These are phyloP conservation scores for Plecturocebus donacophilus DNA, from an alignment of 2,113 vertebrate species.

Conservation along the genomic window DNA sequence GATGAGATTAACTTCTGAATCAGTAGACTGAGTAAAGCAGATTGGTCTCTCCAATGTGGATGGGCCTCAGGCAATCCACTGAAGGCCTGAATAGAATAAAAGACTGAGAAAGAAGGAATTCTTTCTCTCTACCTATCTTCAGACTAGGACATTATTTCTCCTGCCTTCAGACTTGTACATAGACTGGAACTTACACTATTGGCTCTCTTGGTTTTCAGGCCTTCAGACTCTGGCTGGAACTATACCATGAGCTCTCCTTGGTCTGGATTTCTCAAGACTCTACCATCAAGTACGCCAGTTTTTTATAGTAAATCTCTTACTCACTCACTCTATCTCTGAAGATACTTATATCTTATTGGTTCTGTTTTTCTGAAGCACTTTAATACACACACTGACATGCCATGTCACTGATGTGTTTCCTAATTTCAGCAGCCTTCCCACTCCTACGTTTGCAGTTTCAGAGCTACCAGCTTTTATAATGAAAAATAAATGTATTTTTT, in stretches of 20 bases:
- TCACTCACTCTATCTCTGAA: neutral
- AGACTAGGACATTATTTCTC: neutral
- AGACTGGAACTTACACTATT: neutral
- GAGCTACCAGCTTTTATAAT: neutral
- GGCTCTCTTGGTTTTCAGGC: neutral
- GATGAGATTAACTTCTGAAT: neutral
- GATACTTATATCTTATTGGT: neutral
- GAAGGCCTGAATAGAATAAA: neutral
- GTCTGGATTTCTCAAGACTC: neutral
- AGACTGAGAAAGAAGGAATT: neutral
- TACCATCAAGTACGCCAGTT: neutral
- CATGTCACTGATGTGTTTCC: neutral
- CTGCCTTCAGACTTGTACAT: neutral
- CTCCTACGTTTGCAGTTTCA: neutral
- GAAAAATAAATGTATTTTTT: neutral
- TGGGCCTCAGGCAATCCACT: neutral
- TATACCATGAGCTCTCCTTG: neutral
- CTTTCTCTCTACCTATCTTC: neutral
- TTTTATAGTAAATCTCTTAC: neutral
- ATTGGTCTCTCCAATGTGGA: neutral
- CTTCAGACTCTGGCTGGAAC: neutral
- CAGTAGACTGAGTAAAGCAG: neutral
- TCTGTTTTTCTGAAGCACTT: neutral
- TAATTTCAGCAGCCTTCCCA: slow-evolving; percentile 1
- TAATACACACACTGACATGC: neutral